These are phyloP conservation scores for Galago senegalensis DNA, from an alignment of 2,797 vertebrate genomes.

Conservation along the genomic window DNA sequence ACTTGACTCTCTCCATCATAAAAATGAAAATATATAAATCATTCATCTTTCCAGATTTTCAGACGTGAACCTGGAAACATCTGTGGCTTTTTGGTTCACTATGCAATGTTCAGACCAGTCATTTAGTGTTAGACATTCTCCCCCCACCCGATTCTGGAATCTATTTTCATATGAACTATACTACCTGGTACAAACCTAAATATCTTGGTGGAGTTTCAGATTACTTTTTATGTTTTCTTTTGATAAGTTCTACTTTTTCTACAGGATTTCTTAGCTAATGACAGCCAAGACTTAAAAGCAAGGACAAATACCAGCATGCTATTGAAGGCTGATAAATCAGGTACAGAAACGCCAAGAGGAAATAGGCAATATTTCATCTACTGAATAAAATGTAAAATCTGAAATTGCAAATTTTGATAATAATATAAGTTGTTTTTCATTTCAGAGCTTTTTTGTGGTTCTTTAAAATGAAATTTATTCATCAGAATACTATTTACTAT, in stretches of 20 bases:
- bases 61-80: constrained; percentile 86
- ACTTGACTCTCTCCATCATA: constrained; percentile 80
- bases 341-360: constrained; percentile 6
- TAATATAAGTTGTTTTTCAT: background rate
- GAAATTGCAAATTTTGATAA: background rate
- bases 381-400: background rate
- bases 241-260: constrained; percentile 64
- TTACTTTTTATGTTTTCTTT: constrained; percentile 49
- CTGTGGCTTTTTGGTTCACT: constrained; percentile 82
- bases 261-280: constrained; percentile 42
- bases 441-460: background rate
- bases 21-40: constrained; percentile 89
- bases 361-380: constrained; percentile 29
- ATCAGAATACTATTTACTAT: background rate
- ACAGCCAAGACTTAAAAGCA: constrained; percentile 17
- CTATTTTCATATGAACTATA: constrained; percentile 68
- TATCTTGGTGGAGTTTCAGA: constrained; percentile 65
- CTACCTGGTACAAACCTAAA: constrained; percentile 53
- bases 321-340: constrained; percentile 2
- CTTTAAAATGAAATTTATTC: background rate
- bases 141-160: background rate
- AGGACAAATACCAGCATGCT: background rate
- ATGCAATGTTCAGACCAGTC: constrained; percentile 79
- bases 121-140: constrained; percentile 19
- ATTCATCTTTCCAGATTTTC: constrained; percentile 87